Base-by-base conservation (phyloP, 1,140 invertebrate genomes). In the Cydia fagiglandana region DNA sequence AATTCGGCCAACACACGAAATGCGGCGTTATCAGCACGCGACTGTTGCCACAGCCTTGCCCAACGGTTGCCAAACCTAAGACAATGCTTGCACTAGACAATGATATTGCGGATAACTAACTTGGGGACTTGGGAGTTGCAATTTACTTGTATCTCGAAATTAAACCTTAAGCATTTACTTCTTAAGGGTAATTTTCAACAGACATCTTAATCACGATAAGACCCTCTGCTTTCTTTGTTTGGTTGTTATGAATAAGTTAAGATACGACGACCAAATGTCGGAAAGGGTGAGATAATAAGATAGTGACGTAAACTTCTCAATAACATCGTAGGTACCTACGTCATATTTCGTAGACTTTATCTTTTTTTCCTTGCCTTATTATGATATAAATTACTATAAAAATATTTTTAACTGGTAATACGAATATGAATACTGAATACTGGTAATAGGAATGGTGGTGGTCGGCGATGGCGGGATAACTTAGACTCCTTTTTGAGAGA, bases 91-190 rank as follows among this genome's bases (percentile, higher is more conserved):
- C 56, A 61, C 56, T 61, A 61, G 56, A 61, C 56, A 61, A 61
- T 61, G 56, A 61, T 61, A 61, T 61, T 61, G 56, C 56, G 56
- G 56, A 61, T 61, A 61, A 53, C 50, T n/a, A 53, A 61, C 56
- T 61, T 61, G 56, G 56, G 56, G 56, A 61, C 56, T 61, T 24
- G 56, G 17, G 56, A 20, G 9, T 24, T 53, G 50, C 56, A 61
- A 5, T 61, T 61, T 0, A 61, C 9, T 17, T 61, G 9, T 17
- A 20, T 56, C 53, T 56, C n/a, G 12, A 61, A 24, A 61, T 3
- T 61, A 24, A 61, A 61, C 56, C 20, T 61, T 10, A 61, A 61
- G 5, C 17, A 20, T 1, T 17, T n/a, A 24, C 5, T 4, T 24
- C 7, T 61, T 12, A 53, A 24, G 50, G 13, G 4, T 53, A 6